Evolutionary conservation across 2,888 invertebrate genomes (phyloP), one percentile per base, ranked within the genome.

Genomic region (Bugulina stolonifera): DNA sequence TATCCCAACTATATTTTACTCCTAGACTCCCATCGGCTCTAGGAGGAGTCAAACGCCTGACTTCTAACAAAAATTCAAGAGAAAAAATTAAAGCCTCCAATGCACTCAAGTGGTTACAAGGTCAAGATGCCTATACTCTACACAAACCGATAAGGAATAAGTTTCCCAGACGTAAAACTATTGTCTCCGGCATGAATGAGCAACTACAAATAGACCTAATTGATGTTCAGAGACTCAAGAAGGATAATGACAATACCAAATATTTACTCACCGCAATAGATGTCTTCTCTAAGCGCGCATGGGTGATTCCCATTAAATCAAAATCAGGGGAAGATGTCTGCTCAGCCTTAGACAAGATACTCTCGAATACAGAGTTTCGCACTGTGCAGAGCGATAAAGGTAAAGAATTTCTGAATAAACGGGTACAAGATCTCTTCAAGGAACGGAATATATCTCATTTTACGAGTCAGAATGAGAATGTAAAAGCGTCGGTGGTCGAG

Each of bases 401-500:
- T 14, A 55, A 55, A 55, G 23, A 55, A n/a, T 55, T 55, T 55
- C 5, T 23, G n/a, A 55, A 55, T 55, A 25, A 23, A 18, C 22
- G 25, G 3, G 55, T 55, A 3, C 22, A 55, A 23, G 25, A 18
- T n/a, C 55, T 55, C 10, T n/a, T 55, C n/a, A 23, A 18, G 23
- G 55, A 55, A 55, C 5, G n/a, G 14, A 55, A 55, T n/a, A n/a
- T 55, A 3, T 5, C 5, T n/a, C 55, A 23, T 25, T 55, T 55
- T n/a, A 55, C 55, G n/a, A 55, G 3, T 25, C 10, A 55, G n/a
- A 55, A 55, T 55, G 55, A 55, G 23, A 55, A 5, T 18, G n/a
- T 55, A 5, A 55, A 55, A 23, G 55, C 55, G n/a, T 55, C 55
- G n/a, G n/a, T 55, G 23, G 55, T 55, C 3, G 55, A 55, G 55